Evolutionary conservation across 2,797 vertebrate species (phyloP).

Genomic region (Pseudochirops cupreus): DNA sequence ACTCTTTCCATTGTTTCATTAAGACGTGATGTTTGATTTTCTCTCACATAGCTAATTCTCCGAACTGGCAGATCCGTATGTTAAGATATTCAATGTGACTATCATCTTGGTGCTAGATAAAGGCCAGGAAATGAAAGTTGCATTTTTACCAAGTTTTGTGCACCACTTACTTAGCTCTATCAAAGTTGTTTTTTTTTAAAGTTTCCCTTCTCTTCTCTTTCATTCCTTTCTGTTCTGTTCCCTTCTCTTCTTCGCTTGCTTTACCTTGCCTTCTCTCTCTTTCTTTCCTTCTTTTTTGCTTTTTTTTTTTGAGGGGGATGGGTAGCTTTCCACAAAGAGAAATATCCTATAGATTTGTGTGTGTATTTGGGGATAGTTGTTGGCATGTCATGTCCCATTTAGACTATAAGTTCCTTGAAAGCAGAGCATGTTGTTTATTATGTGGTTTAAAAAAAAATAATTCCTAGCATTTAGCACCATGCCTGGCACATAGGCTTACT

Average conservation of each 20-base stretch:
- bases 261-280: too few species aligned
- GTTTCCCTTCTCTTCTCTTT: background rate
- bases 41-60: background rate
- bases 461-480: background rate
- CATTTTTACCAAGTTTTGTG: background rate
- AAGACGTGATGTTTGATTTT: background rate
- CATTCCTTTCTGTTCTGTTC: background rate
- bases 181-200: background rate
- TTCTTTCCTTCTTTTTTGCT: background rate
- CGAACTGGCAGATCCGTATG: slow-evolving; percentile 49
- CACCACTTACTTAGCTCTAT: background rate
- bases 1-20: background rate
- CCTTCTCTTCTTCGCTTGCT: background rate
- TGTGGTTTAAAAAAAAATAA: too few species aligned
- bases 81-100: background rate
- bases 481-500: background rate
- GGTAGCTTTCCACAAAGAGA: background rate
- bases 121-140: slow-evolving; percentile 48
- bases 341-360: background rate
- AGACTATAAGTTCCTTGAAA: background rate
- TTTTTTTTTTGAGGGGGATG: background rate
- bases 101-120: slow-evolving; percentile 63
- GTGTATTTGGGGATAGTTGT: background rate
- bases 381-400: background rate
- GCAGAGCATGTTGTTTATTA: background rate